Conservation (phyloP, 2,888 invertebrate genomes). For the Limnephilus auricula region DNA sequence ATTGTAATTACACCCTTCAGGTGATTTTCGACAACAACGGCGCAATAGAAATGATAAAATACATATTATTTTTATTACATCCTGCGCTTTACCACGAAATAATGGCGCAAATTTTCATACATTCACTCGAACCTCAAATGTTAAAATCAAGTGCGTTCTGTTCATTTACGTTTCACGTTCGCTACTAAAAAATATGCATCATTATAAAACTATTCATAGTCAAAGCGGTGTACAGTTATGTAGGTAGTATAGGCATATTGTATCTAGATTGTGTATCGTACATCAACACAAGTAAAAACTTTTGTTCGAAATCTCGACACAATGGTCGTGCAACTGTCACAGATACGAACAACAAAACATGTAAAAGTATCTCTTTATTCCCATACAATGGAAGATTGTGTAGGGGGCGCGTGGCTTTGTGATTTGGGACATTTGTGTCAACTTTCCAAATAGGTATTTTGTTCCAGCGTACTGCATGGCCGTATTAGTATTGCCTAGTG, state of each 20-base stretch:
- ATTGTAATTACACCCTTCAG: not conserved
- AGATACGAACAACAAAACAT: slow-evolving; percentile 34
- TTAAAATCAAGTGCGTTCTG: not conserved
- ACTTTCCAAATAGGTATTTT: slow-evolving; percentile 4
- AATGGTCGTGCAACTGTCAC: slow-evolving; percentile 32
- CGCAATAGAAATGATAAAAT: not conserved
- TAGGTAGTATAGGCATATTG: not conserved
- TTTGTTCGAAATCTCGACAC: slow-evolving; percentile 32
- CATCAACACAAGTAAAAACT: slow-evolving; percentile 34
- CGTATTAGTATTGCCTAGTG: not conserved
- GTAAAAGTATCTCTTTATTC: slow-evolving; percentile 22
- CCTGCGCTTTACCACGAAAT: not conserved
- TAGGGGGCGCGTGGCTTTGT: slow-evolving; percentile 5
- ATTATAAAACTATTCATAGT: slow-evolving; percentile 2
- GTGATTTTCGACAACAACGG: not conserved
- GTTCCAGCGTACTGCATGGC: not conserved
- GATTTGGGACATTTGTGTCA: slow-evolving; percentile 31
- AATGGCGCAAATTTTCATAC: not conserved
- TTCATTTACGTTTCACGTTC: not conserved
- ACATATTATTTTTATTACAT: not conserved
- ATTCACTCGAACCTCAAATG: not conserved
- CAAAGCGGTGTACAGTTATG: not conserved
- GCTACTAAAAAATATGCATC: not conserved
- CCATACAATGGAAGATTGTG: not conserved
- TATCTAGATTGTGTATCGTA: not conserved